Evolutionary conservation across 92 coral and sea anemone species (phyloP), one percentile per base, ranked within the genome.

Genomic region (Porites cylindrica): DNA sequence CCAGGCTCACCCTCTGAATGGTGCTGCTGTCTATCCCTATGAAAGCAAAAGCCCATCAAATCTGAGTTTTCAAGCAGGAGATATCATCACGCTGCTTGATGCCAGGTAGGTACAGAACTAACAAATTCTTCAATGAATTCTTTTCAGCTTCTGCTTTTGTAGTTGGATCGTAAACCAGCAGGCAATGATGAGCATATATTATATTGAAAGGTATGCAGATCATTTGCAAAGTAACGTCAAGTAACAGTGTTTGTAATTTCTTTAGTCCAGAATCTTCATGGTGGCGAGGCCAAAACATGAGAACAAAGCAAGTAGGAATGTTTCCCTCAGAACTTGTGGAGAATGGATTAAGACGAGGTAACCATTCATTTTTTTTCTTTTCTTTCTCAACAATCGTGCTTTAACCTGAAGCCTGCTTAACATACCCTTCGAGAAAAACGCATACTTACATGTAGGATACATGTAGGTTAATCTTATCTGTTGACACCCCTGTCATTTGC

Each of bases 231-330:
- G 17, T 38, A 20, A 10, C 7, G 84, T 67, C 51, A 16, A 67
- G 14, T 23, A 67, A 47, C 60, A 50, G 11, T 77, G 7, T 47
- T 26, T 60, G 8, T 62, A 4, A 21, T 26, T 51, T 61, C 56
- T 13, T 24, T 68, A 93, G 99, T 78, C 84, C 91, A 12, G 96
- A 96, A 26, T 83, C 79, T 26, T 88, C 91, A 0, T 97, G 98
- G 95, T 96, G 95, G 94, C 82, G 91, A 83, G 99, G 98, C 32
- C 99, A 97, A 66, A 97, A 95, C 81, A 95, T 90, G 89, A 92
- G 92, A 62, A 95, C 98, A 1, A 94, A 88, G 6, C 82, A 95
- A 82, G 96, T 96, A 51, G 99, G 99, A 14, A 83, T 88, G 82
- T 95, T 97, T 86, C 99, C 99, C n/a, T 80, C 93, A 61, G 97